Percentiles rank a stretch among this genome's conserved stretches.
These are phyloP conservation scores for Vireo altiloquus DNA, from an alignment of 2,113 vertebrate species.

Conservation along the genomic window DNA sequence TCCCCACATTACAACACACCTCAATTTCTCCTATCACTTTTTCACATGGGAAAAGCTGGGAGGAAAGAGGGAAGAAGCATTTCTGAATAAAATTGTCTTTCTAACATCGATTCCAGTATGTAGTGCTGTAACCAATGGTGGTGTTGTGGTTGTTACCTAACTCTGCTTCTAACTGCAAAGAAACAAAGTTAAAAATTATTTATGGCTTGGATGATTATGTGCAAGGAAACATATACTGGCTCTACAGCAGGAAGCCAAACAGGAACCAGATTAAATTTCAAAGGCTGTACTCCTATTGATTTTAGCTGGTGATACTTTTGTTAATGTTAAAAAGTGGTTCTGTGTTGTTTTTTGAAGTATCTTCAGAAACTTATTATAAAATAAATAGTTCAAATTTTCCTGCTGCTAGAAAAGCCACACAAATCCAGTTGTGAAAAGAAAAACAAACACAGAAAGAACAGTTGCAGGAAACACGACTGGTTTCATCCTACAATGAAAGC, in stretches of 20 bases:
- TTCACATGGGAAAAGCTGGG: not conserved
- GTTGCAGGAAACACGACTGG: not conserved
- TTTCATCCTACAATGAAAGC: not conserved
- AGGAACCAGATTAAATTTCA: not conserved
- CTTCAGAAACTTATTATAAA: not conserved
- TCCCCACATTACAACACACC: not conserved
- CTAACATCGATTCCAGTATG: not conserved
- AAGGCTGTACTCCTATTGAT: not conserved
- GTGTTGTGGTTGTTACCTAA: not conserved
- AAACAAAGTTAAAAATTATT: not conserved
- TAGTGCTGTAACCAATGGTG: not conserved
- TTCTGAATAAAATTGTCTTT: not conserved
- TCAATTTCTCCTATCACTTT: not conserved
- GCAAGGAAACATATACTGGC: not conserved
- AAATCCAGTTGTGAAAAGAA: not conserved
- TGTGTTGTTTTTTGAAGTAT: not conserved
- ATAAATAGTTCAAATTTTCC: not conserved
- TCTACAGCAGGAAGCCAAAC: not conserved
- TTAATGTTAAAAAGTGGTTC: not conserved
- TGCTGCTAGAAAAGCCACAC: not conserved
- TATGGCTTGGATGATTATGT: not conserved
- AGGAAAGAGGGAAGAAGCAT: not conserved
- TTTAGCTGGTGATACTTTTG: not conserved
- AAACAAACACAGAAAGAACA: not conserved
- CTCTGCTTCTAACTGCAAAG: not conserved